These are phyloP conservation scores for Lonchura striata DNA, from an alignment of 2,113 vertebrate species.

Conservation along the genomic window DNA sequence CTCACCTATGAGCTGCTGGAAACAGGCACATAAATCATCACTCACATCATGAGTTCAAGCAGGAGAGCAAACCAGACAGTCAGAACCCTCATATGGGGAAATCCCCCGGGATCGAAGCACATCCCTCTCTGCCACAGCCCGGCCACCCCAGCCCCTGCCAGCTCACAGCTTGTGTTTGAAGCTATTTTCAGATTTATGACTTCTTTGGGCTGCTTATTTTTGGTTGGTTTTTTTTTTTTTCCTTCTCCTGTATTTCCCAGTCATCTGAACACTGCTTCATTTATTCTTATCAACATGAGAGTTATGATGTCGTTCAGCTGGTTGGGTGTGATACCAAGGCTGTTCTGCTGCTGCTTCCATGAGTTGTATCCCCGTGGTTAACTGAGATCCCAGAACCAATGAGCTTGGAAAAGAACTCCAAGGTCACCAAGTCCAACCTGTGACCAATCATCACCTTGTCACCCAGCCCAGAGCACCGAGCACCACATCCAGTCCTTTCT, in stretches of 20 bases:
- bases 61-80: rapidly evolving
- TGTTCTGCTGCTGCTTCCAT: rapidly evolving
- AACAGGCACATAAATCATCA: not conserved
- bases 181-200: not conserved
- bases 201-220: not conserved
- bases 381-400: not conserved
- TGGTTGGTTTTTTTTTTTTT: not conserved
- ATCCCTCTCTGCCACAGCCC: not conserved
- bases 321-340: rapidly evolving
- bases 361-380: rapidly evolving
- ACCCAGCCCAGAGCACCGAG: not conserved
- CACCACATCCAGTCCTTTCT: not conserved
- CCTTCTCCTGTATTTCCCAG: not conserved
- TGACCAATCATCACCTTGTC: not conserved
- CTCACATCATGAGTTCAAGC: rapidly evolving
- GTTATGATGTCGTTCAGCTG: not conserved
- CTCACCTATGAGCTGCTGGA: not conserved
- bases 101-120: rapidly evolving
- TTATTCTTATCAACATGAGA: not conserved
- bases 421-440: not conserved
- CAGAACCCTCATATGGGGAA: not conserved
- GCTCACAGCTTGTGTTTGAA: not conserved
- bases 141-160: not conserved
- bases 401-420: not conserved
- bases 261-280: not conserved